phyloP scores from a whole-genome alignment of 2,113 vertebrate species.

The Cephalopterus ornatus region DNA sequence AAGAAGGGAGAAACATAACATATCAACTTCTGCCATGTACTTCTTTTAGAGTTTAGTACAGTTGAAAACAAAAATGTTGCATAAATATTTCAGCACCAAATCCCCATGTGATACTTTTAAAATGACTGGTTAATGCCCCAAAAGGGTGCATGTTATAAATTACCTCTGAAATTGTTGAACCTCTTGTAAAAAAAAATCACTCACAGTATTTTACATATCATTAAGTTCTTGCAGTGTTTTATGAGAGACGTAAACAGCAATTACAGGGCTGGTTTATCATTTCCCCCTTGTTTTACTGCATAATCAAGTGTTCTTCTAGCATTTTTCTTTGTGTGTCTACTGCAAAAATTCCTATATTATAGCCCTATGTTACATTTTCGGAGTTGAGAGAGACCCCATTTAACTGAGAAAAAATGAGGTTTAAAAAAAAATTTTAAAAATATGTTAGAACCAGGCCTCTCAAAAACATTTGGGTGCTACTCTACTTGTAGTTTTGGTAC shows the following conservation, averaged over 20 bases:
- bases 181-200: background rate
- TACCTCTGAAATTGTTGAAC: background rate
- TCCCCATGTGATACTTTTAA: background rate
- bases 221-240: background rate
- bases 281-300: background rate
- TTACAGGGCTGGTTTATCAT: background rate
- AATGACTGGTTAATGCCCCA: background rate
- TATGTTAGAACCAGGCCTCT: background rate
- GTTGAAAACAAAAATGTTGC: background rate
- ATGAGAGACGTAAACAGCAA: background rate
- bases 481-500: background rate
- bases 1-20: background rate
- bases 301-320: background rate
- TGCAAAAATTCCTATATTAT: background rate
- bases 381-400: background rate
- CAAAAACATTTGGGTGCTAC: background rate
- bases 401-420: background rate
- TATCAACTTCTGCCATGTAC: background rate
- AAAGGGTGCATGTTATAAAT: background rate
- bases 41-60: background rate
- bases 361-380: background rate
- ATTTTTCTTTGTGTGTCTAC: background rate
- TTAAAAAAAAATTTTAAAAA: background rate
- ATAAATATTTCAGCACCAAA: background rate
- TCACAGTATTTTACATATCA: background rate